Evolutionary conservation across 2,113 vertebrate species (phyloP), one percentile per base, ranked within the genome.

Genomic region (Nesoenas mayeri): DNA sequence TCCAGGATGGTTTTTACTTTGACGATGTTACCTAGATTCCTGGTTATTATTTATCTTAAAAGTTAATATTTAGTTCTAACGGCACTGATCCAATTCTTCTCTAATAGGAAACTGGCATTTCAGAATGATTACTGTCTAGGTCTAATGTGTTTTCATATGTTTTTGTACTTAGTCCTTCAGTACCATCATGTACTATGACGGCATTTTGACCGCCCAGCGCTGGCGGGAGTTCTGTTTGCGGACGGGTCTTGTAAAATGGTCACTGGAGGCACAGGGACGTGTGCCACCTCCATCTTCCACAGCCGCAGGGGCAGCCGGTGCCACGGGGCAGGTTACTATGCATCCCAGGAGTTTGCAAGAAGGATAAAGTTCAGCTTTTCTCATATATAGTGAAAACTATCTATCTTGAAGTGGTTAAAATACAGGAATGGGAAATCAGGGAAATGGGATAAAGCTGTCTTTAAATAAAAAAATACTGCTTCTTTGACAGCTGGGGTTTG

Each of bases 1-100:
- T 88, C 66, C 56, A 21, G 67, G 84, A 78, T 54, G 34, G 7
- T 57, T 95, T 95, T 93, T 56, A 15, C 50, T 81, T 79, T 82
- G 40, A 87, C 8, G 2, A 4, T 20, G 50, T 82, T 69, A 21
- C 69, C 65, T 69, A 26, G 92, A 97, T 91, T 96, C 85, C 90
- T 96, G 65, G 84, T 97, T 95, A 84, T 93, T 96, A 96, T 96
- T 98, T 97, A 85, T 95, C 94, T 93, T 94, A 94, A 94, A 97
- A 96, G 97, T 96, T 97, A 96, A 94, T 96, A 71, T 94, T 97
- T 96, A 96, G 85, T 95, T 96, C 91, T 97, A 95, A 62, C 70
- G 26, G 84, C 96, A 80, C 85, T 50, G 75, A 92, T 94, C 89
- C 96, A 91, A 18, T 96, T 96, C 84, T 89, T 7, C 88, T 96